A percentile compares a stretch with the other conserved stretches of the same genome.
phyloP scores from a whole-genome alignment of 92 coral and sea anemone genomes.

The Phenganax subtilis region DNA sequence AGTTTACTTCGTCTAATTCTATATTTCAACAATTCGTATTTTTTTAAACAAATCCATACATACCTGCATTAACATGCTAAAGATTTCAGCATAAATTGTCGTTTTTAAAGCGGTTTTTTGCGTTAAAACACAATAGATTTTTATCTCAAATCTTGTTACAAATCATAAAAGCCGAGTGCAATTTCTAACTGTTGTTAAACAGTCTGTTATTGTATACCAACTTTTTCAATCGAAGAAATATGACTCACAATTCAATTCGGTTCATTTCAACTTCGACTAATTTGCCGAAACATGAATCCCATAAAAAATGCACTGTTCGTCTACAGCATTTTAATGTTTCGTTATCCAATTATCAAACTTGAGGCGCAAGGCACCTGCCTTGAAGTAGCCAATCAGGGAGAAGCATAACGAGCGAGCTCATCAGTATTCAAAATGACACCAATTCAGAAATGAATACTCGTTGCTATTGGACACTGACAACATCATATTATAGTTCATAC shows the following conservation, averaged over 20 bases:
- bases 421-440: constrained; percentile 1
- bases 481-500: not conserved
- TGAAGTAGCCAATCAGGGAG: constrained; percentile 11
- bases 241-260: constrained; percentile 5
- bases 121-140: too few species aligned
- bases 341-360: constrained; percentile 31
- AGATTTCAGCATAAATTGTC: too few species aligned
- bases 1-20: too few species aligned
- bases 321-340: constrained; percentile 20
- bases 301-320: constrained; percentile 34
- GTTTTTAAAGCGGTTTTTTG: too few species aligned
- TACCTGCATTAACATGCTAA: too few species aligned
- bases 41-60: too few species aligned
- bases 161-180: not conserved
- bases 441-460: not conserved
- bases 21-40: too few species aligned
- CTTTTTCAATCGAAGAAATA: not conserved
- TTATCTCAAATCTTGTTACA: too few species aligned
- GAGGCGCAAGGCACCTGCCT: constrained; percentile 17
- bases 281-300: constrained; percentile 7
- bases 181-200: not conserved
- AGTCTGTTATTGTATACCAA: not conserved
- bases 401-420: not conserved
- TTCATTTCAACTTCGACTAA: not conserved
- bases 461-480: constrained; percentile 11